phyloP scores from a whole-genome alignment of 2,888 invertebrate genomes.

The Xestia rhomboidea region DNA sequence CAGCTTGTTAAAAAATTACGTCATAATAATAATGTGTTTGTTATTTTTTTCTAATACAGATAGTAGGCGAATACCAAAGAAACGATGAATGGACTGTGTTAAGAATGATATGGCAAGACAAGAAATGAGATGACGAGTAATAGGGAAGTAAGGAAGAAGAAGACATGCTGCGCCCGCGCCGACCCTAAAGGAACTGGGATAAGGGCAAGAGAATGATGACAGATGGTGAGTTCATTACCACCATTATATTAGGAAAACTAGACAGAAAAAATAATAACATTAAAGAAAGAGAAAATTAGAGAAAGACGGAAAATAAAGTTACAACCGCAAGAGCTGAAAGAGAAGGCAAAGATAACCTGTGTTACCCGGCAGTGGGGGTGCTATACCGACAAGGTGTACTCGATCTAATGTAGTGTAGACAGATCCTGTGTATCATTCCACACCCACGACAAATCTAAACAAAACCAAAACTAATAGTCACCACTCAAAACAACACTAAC shows the following conservation, averaged over 20 bases:
- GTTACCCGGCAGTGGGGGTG: too few species aligned
- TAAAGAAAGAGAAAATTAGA: not conserved
- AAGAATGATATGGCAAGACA: too few species aligned
- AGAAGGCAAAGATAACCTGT: not conserved
- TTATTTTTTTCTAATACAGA: not conserved
- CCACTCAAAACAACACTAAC: slow-evolving; percentile 6
- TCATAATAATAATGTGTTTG: not conserved
- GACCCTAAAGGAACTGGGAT: too few species aligned
- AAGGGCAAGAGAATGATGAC: too few species aligned
- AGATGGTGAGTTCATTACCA: not conserved
- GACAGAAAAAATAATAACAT: too few species aligned
- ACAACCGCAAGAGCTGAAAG: not conserved
- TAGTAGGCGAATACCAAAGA: too few species aligned
- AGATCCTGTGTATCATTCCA: not conserved
- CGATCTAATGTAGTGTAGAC: not conserved
- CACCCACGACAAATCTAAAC: not conserved
- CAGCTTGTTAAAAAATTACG: not conserved
- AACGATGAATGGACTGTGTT: too few species aligned
- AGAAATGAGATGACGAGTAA: too few species aligned
- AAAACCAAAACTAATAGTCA: slow-evolving; percentile 32
- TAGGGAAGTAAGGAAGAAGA: too few species aligned
- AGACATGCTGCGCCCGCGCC: too few species aligned
- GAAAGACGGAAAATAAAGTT: not conserved
- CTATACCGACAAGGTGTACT: not conserved
- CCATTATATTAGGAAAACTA: not conserved